phyloP scores from a whole-genome alignment of 2,113 vertebrate species.

The Archilochus colubris region DNA sequence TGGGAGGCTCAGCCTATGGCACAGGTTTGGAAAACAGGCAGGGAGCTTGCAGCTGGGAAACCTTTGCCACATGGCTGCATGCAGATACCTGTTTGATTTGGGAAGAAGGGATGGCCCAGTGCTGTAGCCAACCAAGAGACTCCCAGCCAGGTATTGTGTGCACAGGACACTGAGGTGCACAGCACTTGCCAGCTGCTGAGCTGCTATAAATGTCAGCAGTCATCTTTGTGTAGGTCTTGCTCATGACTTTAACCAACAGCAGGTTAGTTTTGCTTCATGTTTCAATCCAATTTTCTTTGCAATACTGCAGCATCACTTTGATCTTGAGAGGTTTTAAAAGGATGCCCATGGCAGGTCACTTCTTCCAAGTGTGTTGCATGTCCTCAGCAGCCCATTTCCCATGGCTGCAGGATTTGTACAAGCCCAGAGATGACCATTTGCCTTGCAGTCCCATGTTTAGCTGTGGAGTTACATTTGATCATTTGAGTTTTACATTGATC shows the following conservation, averaged over 20 bases:
- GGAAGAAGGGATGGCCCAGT: not conserved
- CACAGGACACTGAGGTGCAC: rapidly evolving
- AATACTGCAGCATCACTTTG: not conserved
- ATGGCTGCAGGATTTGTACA: not conserved
- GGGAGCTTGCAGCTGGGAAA: not conserved
- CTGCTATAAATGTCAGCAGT: rapidly evolving
- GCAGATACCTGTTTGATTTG: not conserved
- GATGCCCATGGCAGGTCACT: rapidly evolving
- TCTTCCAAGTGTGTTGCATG: rapidly evolving
- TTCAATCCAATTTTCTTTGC: not conserved
- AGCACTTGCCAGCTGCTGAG: not conserved
- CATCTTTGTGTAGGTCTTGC: not conserved
- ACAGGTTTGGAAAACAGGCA: rapidly evolving
- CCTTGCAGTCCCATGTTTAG: not conserved
- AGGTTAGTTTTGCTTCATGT: not conserved
- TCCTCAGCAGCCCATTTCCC: not conserved
- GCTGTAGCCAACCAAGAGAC: not conserved
- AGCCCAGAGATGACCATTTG: rapidly evolving
- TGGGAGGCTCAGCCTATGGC: not conserved
- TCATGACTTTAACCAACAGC: not conserved
- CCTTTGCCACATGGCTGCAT: rapidly evolving
- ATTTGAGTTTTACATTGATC: too few relatives aligned
- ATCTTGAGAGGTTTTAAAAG: not conserved
- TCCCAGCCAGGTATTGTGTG: not conserved
- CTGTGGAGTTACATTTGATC: not conserved